Evolutionary conservation across 2,797 vertebrate genomes (phyloP), one percentile per base, ranked within the genome.

Genomic region (Falco berigora): DNA sequence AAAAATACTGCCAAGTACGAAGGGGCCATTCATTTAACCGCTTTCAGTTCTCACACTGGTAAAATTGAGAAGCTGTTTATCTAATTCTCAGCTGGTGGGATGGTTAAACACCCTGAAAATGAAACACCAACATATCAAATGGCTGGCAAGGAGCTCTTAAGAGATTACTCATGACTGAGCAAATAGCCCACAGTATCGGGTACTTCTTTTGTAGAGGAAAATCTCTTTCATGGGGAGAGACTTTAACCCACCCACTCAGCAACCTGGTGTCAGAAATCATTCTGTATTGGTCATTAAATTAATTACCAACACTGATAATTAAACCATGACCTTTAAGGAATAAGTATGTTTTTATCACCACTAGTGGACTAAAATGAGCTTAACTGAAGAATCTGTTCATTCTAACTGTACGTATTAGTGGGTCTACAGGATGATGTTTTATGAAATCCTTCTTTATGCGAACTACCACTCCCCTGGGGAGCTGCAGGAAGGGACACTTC

Each of bases 31-130:
- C 62, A 49, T 4, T 52, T 34, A 95, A 86, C 44, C 1, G 5
- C 52, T 77, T 94, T 71, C 49, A 49, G 56, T 44, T 77, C 67
- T 71, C 10, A 14, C 11, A 4, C 24, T 59, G 59, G n/a, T 74
- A 82, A 87, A 91, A 86, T 6, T 42, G 75, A 74, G 53, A 86
- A 64, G 52, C n/a, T 75, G 47, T 63, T 79, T 76, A 79, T 72
- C 67, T 91, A 67, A 73, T 72, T 93, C 64, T 44, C 47, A 92
- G 69, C 42, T 77, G 66, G 22, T 58, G 36, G 69, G 66, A 78
- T 30, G 49, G 55, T 87, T 95, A 52, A 89, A 94, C 25, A 90
- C 20, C 55, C 71, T 87, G 86, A 92, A 92, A 95, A 92, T 56
- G 59, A 92, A 95, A 87, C 67, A 90, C 25, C 44, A 84, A 71